Conservation (phyloP, 1,140 invertebrate genomes). For the Sycophaga agraensis region DNA sequence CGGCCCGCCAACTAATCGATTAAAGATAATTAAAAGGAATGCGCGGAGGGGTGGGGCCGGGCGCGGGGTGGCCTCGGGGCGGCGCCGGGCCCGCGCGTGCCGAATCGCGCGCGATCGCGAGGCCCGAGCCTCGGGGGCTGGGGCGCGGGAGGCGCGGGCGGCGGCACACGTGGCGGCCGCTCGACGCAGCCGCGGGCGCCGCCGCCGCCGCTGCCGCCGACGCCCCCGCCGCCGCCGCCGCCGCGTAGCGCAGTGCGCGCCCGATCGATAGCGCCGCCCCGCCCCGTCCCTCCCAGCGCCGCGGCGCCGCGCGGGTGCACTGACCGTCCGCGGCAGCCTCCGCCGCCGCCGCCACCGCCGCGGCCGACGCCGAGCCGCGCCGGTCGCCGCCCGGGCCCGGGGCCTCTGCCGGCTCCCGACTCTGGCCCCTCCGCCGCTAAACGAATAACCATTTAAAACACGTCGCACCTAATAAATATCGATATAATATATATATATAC, state of each 20-base stretch:
- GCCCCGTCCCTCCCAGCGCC: neutral
- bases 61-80: neutral
- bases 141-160: neutral
- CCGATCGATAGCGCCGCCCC: too few species aligned
- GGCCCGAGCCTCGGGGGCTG: neutral
- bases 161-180: neutral
- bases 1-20: too few species aligned
- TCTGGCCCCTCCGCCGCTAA: too few species aligned
- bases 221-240: neutral
- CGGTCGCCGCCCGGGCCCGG: conserved; percentile 25
- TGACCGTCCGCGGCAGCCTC: conserved; percentile 21
- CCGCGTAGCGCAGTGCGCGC: neutral
- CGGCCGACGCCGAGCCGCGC: conserved; percentile 25
- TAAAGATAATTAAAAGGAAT: conserved; percentile 8
- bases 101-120: conserved; percentile 2
- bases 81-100: too few species aligned
- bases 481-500: too few species aligned
- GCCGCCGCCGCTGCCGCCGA: neutral
- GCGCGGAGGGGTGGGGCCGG: too few species aligned
- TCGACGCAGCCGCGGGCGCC: neutral
- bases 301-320: conserved; percentile 27
- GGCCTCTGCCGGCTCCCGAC: neutral
- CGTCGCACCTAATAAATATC: too few species aligned
- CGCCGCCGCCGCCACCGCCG: neutral
- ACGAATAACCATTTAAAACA: too few species aligned